Base-by-base conservation (phyloP, 2,113 vertebrate genomes). In the Mugil cephalus region DNA sequence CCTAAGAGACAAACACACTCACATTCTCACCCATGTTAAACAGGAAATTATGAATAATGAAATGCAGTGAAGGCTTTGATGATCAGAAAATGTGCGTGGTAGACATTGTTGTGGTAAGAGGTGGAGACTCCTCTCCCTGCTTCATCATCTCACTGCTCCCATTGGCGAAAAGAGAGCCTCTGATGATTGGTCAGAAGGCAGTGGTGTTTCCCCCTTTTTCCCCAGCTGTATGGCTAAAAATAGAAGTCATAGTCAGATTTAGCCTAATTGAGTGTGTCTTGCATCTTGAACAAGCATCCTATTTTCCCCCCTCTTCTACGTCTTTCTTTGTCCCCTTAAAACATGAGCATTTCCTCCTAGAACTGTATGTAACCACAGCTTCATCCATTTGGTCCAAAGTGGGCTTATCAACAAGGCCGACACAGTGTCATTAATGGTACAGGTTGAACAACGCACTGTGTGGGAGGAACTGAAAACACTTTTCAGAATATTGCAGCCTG, bases 221-320 rank as follows among this genome's bases (percentile, higher is more conserved):
- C 79, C 75, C 73, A 85, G 87, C 78, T 83, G 71, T 82, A 75
- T 3, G 4, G 53, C 76, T 92, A 90, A 88, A 90, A 90, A 90
- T 91, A 91, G 86, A 83, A 13, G 18, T 21, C 58, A 40, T 45
- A 47, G 64, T 85, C 81, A 74, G 59, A 85, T 88, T 84, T 83
- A 87, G 84, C 48, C 69, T 77, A 78, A 83, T 72, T 83, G 75
- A 87, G 67, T 66, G 52, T 10, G 60, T 77, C 69, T 74, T 80
- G 76, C 61, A 54, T 78, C 56, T 77, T 87, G 39, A 67, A 53
- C 59, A 69, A 69, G 74, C 72, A 70, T 84, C 51, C 39, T 60
- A 48, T 61, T 55, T 69, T 40, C 18, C 19, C 48, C n/a, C 40
- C 48, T 6, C 53, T 5, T 53, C 7, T 50, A 15, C n/a, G n/a